phyloP scores from a whole-genome alignment of 2,888 invertebrate genomes.

The Nomada goodeniana region DNA sequence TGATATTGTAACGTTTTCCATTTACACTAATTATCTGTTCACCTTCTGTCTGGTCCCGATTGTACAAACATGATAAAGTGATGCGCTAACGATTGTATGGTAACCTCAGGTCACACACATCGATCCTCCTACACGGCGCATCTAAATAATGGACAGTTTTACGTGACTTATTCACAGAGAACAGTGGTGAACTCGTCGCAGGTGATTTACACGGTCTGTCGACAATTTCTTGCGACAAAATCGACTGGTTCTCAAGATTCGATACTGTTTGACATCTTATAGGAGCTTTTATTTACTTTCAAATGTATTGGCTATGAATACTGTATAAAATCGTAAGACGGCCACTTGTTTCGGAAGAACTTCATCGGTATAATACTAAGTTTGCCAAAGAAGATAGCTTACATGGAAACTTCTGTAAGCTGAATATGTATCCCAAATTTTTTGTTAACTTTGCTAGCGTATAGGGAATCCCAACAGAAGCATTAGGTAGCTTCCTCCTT shows the following conservation, averaged over 20 bases:
- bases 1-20: neutral
- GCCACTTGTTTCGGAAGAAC: neutral
- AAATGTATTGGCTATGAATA: neutral
- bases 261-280: neutral
- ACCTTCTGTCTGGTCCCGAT: neutral
- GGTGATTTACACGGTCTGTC: conserved; percentile 50
- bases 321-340: neutral
- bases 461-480: too few relatives aligned
- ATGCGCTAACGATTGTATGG: conserved; percentile 59
- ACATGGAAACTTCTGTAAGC: too few relatives aligned
- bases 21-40: conserved; percentile 6
- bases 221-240: conserved; percentile 39
- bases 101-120: conserved; percentile 64
- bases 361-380: neutral
- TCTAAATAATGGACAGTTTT: conserved; percentile 65
- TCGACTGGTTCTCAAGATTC: conserved; percentile 4
- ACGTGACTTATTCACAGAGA: conserved; percentile 47
- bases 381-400: conserved; percentile 11
- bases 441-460: too few relatives aligned
- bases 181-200: conserved; percentile 32
- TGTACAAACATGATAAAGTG: conserved; percentile 13
- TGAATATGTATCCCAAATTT: too few relatives aligned
- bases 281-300: neutral
- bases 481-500: too few relatives aligned
- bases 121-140: conserved; percentile 54